phyloP scores from a whole-genome alignment of 2,797 vertebrate species.

The Paratrypauchen microcephalus region DNA sequence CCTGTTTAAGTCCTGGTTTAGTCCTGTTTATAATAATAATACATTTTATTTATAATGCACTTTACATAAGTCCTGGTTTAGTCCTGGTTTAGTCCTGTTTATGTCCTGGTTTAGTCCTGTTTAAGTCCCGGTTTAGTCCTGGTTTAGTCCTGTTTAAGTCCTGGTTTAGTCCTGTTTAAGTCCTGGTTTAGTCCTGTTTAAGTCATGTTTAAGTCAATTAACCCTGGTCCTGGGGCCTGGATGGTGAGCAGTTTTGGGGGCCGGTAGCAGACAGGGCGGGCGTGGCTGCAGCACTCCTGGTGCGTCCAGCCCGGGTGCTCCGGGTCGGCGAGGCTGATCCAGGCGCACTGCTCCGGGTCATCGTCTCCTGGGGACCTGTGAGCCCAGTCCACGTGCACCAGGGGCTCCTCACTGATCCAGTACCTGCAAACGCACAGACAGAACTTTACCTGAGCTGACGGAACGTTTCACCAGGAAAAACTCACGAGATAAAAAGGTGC shows the following conservation, averaged over 20 bases:
- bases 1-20: neutral
- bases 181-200: neutral
- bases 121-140: neutral
- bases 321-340: conserved; percentile 19
- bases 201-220: neutral
- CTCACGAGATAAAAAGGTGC: no score
- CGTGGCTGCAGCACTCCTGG: conserved; percentile 54
- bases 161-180: neutral
- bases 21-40: no score
- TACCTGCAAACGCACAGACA: conserved; percentile 57
- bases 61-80: no score
- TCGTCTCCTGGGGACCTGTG: conserved; percentile 29
- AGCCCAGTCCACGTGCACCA: conserved; percentile 53
- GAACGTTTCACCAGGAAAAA: no score
- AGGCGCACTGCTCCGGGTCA: conserved; percentile 54
- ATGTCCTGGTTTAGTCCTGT: neutral
- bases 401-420: conserved; percentile 38
- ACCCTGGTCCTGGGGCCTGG: neutral
- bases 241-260: neutral
- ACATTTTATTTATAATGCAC: no score
- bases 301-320: conserved; percentile 52
- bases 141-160: neutral
- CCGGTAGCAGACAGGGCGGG: conserved; percentile 59
- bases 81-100: neutral
- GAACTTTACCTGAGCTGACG: no score